Conservation (phyloP, 2,888 invertebrate genomes). For the Clivina fossor region DNA sequence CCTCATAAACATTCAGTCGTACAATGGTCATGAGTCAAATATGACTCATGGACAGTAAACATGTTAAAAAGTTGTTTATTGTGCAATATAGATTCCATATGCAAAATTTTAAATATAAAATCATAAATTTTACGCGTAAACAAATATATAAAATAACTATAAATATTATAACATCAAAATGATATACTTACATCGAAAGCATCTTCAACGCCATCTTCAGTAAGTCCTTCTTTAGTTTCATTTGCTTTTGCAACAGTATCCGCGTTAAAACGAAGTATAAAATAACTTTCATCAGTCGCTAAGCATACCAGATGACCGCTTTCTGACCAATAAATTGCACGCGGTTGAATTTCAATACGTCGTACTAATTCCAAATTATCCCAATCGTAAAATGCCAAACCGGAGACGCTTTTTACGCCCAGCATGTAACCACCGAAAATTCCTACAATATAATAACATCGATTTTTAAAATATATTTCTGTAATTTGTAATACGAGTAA, state of each 20-base stretch:
- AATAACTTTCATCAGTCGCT: constrained; percentile 94
- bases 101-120: too few species aligned
- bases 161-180: too few species aligned
- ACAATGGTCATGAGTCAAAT: too few species aligned
- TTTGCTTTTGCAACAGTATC: constrained; percentile 77
- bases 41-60: too few species aligned
- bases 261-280: constrained; percentile 84
- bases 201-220: constrained; percentile 92
- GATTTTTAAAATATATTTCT: constrained; percentile 18
- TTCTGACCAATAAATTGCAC: constrained; percentile 95
- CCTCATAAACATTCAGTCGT: too few species aligned
- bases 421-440: constrained; percentile 90
- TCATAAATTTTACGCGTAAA: too few species aligned
- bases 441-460: constrained; percentile 53
- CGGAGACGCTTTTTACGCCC: constrained; percentile 89
- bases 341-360: constrained; percentile 95
- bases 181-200: constrained; percentile 82
- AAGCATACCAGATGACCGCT: constrained; percentile 90
- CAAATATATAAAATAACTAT: too few species aligned
- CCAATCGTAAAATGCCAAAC: constrained; percentile 97
- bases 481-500: too few species aligned
- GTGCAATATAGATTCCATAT: too few species aligned
- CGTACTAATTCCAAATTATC: constrained; percentile 88
- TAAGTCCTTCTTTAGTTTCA: constrained; percentile 74
- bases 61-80: too few species aligned